Evolutionary conservation across 2,113 vertebrate species (phyloP).

Genomic region (Coturnix japonica): DNA sequence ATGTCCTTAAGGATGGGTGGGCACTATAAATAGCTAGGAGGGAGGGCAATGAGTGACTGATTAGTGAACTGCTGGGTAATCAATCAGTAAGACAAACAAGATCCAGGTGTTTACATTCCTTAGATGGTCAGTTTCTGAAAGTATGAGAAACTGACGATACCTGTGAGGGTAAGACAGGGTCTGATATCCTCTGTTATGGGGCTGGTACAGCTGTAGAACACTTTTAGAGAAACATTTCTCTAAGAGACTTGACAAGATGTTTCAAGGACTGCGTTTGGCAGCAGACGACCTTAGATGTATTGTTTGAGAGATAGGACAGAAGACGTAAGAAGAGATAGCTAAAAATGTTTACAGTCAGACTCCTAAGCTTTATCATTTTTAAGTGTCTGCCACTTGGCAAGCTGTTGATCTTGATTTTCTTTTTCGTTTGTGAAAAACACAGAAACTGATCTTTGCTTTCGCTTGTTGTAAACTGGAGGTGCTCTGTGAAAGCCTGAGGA

Average conservation of each 20-base stretch:
- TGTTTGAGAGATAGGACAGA: neutral
- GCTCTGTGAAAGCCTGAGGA: neutral
- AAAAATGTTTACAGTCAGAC: slow-evolving; percentile 3
- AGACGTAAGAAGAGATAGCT: neutral
- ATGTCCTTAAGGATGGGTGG: neutral
- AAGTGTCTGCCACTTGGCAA: neutral
- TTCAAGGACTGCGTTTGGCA: slow-evolving; percentile 5
- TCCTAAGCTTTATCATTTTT: slow-evolving; percentile 2
- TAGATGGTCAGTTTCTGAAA: neutral
- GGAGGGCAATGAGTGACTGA: neutral
- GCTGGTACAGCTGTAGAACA: neutral
- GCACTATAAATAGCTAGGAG: neutral
- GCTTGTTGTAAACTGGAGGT: neutral
- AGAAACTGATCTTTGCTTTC: slow-evolving; percentile 6
- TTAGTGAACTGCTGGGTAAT: neutral
- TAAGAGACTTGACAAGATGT: neutral
- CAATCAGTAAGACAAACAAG: slow-evolving; percentile 4
- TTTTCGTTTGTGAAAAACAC: neutral
- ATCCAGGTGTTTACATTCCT: neutral
- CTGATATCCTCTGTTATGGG: neutral
- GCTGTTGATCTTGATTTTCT: neutral
- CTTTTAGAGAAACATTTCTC: neutral
- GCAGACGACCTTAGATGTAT: neutral
- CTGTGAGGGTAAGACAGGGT: neutral
- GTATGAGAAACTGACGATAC: neutral